phyloP scores from a whole-genome alignment of 2,888 invertebrate genomes.

The Lasioglossum zephyrum region DNA sequence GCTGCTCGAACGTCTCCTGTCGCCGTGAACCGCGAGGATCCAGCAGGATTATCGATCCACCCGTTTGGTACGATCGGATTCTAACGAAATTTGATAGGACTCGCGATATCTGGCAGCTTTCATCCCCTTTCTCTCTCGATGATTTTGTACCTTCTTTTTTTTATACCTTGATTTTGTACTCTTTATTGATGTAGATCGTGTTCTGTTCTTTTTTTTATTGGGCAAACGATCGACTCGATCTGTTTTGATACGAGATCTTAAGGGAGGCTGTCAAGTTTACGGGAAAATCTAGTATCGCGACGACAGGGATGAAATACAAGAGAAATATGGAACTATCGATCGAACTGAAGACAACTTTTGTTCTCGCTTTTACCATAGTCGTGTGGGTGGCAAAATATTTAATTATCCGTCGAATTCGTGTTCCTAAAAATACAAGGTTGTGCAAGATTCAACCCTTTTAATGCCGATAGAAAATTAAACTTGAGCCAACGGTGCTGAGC shows the following conservation, averaged over 20 bases:
- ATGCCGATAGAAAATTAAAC: not conserved
- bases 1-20: not conserved
- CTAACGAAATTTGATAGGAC: not conserved
- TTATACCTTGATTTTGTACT: too few relatives aligned
- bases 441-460: not conserved
- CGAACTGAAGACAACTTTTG: not conserved
- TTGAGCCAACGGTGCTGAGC: not conserved
- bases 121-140: not conserved
- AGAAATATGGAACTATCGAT: not conserved
- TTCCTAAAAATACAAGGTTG: not conserved
- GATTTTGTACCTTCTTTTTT: not conserved
- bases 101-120: not conserved
- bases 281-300: not conserved
- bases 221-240: not conserved
- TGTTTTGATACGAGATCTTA: not conserved
- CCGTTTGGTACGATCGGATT: not conserved
- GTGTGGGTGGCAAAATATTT: not conserved
- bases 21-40: slow-evolving; percentile 2
- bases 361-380: not conserved
- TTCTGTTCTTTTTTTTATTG: not conserved
- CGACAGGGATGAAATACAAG: not conserved
- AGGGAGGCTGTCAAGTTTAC: too few relatives aligned
- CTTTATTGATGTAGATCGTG: too few relatives aligned
- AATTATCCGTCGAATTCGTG: not conserved
- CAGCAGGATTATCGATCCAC: not conserved